Base-by-base conservation (phyloP, 2,888 invertebrate species). In the Drosophila neonasuta region DNA sequence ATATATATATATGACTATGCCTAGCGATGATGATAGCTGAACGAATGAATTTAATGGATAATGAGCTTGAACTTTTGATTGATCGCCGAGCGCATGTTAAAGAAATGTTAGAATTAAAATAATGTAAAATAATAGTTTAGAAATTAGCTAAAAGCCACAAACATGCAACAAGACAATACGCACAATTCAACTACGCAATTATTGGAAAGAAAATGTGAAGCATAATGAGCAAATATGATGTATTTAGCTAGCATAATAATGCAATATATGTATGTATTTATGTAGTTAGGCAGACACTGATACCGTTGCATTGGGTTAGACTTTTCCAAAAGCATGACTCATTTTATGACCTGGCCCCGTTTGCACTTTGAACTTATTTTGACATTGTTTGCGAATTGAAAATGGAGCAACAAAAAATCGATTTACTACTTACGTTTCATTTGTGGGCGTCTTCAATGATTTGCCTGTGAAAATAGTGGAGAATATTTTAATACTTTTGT, bases 381-480 rank as follows among this genome's bases (percentile, higher is more conserved):
- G 74, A 81, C 79, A 70, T 20, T 57, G 46, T 24, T 24, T 15
- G 29, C 34, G 52, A 36, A 49, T 50, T 1, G n/a, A 17, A 17
- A 44, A 30, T 13, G 8, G 13, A 24, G 9, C 4, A 24, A 24
- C 6, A 6, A 4, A 7, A 15, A 56, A 39, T 20, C 36, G 32
- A 4, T 24, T 20, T 30, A 42, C 39, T 86, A 90, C 90, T 90
- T 89, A 91, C 90, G 91, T 90, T 90, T 91, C 90, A 49, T 89
- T 90, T 72, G 90, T 88, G 52, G 88, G 78, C 71, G 90, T 86
- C 78, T 89, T 90, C 29, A 89, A 79, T 24, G 90, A 88, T 88
- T 90, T 90, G 34, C 87, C 91, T 91, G 88, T 46, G 88, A 77
- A 65, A 8, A 36, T 6, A 65, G 7, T 32, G 13, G 3, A 13